Base-by-base conservation (phyloP, 1,140 invertebrate species). In the Planococcus citri region DNA sequence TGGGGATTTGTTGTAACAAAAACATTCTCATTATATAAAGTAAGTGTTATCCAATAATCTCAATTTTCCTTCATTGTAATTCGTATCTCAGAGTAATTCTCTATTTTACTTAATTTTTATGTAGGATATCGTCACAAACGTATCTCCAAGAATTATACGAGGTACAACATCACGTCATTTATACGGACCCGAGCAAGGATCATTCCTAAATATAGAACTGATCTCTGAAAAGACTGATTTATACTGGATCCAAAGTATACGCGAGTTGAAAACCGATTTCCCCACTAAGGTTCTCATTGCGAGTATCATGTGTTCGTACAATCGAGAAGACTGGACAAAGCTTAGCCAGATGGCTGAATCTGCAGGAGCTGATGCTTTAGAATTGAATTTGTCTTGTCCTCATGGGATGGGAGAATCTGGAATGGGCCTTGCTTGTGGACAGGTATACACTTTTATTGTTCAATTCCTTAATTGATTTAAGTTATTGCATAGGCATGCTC, bases 391-490 rank as follows among this genome's bases (percentile, higher is more conserved):
- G 4, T 97, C 93, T 0, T 98, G 97, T 81, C 96, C 97, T 0
- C 96, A 99, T 81, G 97, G 97, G 25, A 98, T 99, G 94, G 95
- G 92, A 1, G 94, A 97, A 82, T 85, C 91, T 69, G 95, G 95
- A 68, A 98, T 99, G 96, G 96, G 96, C 0, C 77, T 99, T 27
- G 96, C 95, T 33, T 98, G 95, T 81, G 97, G 96, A 72, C 94
- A 97, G 83, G 90, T 92, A 77, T 76, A 14, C 0, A 8, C 9
- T 25, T 68, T 25, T 57, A 3, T 33, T 33, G 12, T 27, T 64
- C 1, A 64, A 64, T 4, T 64, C 22, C 20, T 64, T 20, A n/a
- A n/a, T n/a, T n/a, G n/a, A n/a, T n/a, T n/a, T n/a, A n/a, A n/a
- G n/a, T n/a, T n/a, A n/a, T n/a, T n/a, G n/a, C n/a, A n/a, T n/a